Evolutionary conservation across 2,888 invertebrate genomes (phyloP).

Genomic region (Cybosia mesomella): DNA sequence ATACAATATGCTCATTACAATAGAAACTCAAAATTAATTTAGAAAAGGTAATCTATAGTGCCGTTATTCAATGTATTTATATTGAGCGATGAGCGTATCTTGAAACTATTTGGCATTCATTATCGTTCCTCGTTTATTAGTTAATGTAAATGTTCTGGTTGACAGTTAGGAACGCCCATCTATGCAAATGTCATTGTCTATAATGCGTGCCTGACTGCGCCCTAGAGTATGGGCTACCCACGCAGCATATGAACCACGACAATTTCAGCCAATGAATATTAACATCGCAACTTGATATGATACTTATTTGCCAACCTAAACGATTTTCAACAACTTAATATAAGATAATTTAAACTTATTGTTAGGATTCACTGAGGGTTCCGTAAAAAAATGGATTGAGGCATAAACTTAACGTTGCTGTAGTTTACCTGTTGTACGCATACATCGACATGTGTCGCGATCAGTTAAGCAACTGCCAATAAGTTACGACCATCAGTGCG

Average conservation of each 20-base stretch:
- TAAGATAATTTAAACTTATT: too few species aligned
- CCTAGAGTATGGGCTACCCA: slow-evolving; percentile 73
- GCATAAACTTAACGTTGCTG: too few species aligned
- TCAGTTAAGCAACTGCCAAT: too few species aligned
- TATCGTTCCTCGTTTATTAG: slow-evolving; percentile 70
- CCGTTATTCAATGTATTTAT: slow-evolving; percentile 56
- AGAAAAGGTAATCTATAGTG: slow-evolving; percentile 18
- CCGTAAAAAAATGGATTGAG: not conserved
- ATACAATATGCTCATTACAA: not conserved
- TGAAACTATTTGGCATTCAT: slow-evolving; percentile 75
- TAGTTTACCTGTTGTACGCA: too few species aligned
- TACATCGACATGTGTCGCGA: too few species aligned
- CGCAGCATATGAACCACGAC: slow-evolving; percentile 66
- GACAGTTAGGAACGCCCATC: slow-evolving; percentile 82
- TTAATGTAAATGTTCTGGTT: slow-evolving; percentile 83
- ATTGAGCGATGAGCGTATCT: slow-evolving; percentile 62
- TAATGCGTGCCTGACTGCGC: slow-evolving; percentile 78
- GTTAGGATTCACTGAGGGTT: not conserved
- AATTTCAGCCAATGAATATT: slow-evolving; percentile 82
- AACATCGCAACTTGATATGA: slow-evolving; percentile 68
- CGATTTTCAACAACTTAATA: not conserved
- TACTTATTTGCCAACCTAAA: slow-evolving; percentile 63
- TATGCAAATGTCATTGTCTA: slow-evolving; percentile 85
- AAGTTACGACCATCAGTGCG: too few species aligned
- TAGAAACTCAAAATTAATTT: slow-evolving; percentile 14